Conservation (phyloP, 2,888 invertebrate species). For the Dicranocentrus wangi region DNA sequence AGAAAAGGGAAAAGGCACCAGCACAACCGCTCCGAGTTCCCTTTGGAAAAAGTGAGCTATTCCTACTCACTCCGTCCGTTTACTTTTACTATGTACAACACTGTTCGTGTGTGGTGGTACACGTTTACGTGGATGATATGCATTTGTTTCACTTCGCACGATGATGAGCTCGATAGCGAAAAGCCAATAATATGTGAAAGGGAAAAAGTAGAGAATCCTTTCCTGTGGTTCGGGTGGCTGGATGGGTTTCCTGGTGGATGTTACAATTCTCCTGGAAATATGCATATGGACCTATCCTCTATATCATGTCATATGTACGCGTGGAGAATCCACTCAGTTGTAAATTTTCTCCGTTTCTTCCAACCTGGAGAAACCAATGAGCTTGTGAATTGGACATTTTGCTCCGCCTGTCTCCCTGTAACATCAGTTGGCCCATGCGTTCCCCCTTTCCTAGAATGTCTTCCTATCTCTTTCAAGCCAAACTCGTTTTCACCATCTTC, state of each 20-base stretch:
- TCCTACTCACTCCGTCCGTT: background rate
- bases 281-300: conserved; percentile 26
- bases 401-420: conserved; percentile 62
- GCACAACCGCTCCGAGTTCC: too few species aligned
- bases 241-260: conserved; percentile 25
- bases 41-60: background rate
- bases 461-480: background rate
- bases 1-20: conserved; percentile 12
- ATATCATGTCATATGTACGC: conserved; percentile 1
- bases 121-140: background rate
- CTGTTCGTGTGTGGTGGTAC: background rate
- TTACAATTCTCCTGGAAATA: conserved; percentile 8
- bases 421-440: conserved; percentile 56
- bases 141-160: conserved; percentile 14
- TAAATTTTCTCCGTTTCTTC: conserved; percentile 59
- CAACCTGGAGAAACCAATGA: conserved; percentile 58
- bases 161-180: conserved; percentile 22
- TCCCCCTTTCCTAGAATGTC: conserved; percentile 22
- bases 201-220: conserved; percentile 30
- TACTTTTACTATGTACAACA: background rate
- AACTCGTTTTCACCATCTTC: background rate
- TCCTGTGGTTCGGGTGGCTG: conserved; percentile 21
- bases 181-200: conserved; percentile 20
- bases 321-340: conserved; percentile 42
- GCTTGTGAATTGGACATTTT: conserved; percentile 61